phyloP scores from a whole-genome alignment of 2,113 vertebrate species.

The Eulacestoma nigropectus region DNA sequence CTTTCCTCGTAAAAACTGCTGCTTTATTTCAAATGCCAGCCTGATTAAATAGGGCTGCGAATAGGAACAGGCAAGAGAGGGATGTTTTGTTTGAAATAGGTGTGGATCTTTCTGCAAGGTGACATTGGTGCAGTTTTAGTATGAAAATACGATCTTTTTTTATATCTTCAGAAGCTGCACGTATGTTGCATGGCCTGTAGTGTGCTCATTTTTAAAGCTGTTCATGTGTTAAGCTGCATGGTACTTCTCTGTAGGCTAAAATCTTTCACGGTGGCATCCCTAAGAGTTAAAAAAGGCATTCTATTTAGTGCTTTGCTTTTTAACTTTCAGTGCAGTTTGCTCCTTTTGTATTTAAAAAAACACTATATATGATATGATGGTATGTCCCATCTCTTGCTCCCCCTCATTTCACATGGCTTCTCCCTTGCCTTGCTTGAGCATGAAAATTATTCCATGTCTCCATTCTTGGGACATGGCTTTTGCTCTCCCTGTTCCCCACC shows the following conservation, averaged over 20 bases:
- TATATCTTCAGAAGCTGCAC: conserved; percentile 41
- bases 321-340: conserved; percentile 8
- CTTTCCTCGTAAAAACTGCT: conserved; percentile 21
- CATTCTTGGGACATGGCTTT: conserved; percentile 44
- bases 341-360: conserved; percentile 21
- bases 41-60: neutral
- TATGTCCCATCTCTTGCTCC: conserved; percentile 46
- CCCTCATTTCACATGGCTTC: conserved; percentile 51
- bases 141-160: conserved; percentile 63
- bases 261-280: neutral
- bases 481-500: neutral
- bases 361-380: neutral
- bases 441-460: conserved; percentile 49
- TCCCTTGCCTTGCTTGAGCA: conserved; percentile 59
- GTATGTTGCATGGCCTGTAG: conserved; percentile 51
- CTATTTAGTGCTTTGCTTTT: conserved; percentile 24
- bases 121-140: conserved; percentile 71
- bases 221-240: conserved; percentile 10
- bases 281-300: neutral
- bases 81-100: conserved; percentile 36
- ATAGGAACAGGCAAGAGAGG: neutral
- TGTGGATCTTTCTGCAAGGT: conserved; percentile 65
- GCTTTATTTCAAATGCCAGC: conserved; percentile 24
- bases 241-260: neutral
- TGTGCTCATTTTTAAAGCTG: conserved; percentile 44